Evolutionary conservation across 2,797 vertebrate species (phyloP).

Genomic region (Notoglanidium macrostoma): DNA sequence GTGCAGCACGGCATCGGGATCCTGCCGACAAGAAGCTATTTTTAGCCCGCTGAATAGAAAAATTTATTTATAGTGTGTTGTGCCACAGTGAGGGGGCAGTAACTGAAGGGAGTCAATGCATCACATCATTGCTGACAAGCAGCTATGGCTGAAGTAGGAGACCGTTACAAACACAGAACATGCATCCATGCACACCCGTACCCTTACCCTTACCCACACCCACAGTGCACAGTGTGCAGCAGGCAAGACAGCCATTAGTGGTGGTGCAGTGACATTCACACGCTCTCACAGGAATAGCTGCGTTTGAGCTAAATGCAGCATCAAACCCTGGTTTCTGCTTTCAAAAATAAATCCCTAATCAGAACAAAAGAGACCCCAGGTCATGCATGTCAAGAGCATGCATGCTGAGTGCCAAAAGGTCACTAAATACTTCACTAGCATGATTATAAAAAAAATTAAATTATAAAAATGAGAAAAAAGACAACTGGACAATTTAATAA

Average conservation of each 20-base stretch:
- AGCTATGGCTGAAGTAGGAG: constrained; percentile 40
- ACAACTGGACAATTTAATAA: constrained; percentile 23
- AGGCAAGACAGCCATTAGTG: constrained; percentile 36
- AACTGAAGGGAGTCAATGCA: constrained; percentile 56
- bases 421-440: neutral
- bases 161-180: constrained; percentile 35
- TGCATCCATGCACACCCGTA: constrained; percentile 10
- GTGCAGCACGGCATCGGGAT: constrained; percentile 28
- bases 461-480: neutral
- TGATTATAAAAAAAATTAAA: neutral
- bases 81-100: constrained; percentile 48
- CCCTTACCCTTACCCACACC: neutral
- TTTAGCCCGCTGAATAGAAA: constrained; percentile 59
- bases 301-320: constrained; percentile 45
- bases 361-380: constrained; percentile 11
- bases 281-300: constrained; percentile 39
- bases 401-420: constrained; percentile 2
- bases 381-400: constrained; percentile 4
- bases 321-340: constrained; percentile 21
- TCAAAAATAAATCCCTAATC: constrained; percentile 38
- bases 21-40: constrained; percentile 58
- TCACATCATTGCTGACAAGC: constrained; percentile 58
- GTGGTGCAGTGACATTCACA: constrained; percentile 52
- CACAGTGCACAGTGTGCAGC: constrained; percentile 20
- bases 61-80: constrained; percentile 64